Evolutionary conservation across 2,888 invertebrate genomes (phyloP).

Genomic region (Synanthedon tipuliformis): DNA sequence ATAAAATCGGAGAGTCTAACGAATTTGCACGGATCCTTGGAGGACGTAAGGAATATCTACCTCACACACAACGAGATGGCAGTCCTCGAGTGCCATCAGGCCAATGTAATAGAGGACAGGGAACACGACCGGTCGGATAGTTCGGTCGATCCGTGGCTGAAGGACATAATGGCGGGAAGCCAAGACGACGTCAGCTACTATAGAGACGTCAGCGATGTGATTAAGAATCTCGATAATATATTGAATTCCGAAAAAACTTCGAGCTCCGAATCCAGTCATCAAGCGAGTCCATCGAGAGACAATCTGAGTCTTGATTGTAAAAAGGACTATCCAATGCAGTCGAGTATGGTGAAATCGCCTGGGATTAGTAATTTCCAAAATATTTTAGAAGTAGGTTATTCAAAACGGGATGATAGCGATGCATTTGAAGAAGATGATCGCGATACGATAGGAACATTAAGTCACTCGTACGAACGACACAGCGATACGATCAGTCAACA

Average conservation of each 20-base stretch:
- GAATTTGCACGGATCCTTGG: slow-evolving; percentile 78
- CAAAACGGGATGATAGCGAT: slow-evolving; percentile 24
- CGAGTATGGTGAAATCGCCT: slow-evolving; percentile 58
- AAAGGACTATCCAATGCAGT: slow-evolving; percentile 51
- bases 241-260: slow-evolving; percentile 72
- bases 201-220: slow-evolving; percentile 72
- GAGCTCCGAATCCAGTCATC: slow-evolving; percentile 70
- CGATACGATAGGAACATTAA: slow-evolving; percentile 53
- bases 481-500: slow-evolving; percentile 54
- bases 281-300: slow-evolving; percentile 66
- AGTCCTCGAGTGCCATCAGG: slow-evolving; percentile 51
- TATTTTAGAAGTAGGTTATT: slow-evolving; percentile 41
- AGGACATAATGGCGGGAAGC: slow-evolving; percentile 68
- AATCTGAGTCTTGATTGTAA: slow-evolving; percentile 59
- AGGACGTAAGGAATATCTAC: slow-evolving; percentile 66
- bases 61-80: slow-evolving; percentile 56
- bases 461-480: slow-evolving; percentile 59
- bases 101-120: slow-evolving; percentile 39
- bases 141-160: slow-evolving; percentile 71
- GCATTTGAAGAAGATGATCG: slow-evolving; percentile 40
- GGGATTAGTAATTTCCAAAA: slow-evolving; percentile 60
- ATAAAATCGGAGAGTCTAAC: slow-evolving; percentile 68
- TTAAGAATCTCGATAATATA: slow-evolving; percentile 74
- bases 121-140: slow-evolving; percentile 51
- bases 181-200: slow-evolving; percentile 73